Conservation (phyloP, 2,797 vertebrate genomes). For the Sandelia bainsii region DNA sequence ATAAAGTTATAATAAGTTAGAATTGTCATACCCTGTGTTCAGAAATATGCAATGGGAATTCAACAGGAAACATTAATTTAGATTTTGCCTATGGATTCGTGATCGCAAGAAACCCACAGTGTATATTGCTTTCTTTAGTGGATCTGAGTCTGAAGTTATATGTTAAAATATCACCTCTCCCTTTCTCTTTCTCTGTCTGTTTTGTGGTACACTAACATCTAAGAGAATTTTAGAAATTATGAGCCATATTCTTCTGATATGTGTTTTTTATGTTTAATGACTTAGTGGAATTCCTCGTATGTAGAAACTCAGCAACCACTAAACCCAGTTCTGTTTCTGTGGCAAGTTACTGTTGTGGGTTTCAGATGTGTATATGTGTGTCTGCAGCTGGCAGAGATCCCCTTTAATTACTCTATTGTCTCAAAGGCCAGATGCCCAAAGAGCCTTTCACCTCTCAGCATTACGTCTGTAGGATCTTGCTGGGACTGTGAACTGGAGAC, state of each 20-base stretch:
- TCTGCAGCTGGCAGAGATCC: constrained; percentile 50
- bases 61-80: neutral
- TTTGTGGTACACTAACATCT: neutral
- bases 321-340: constrained; percentile 9
- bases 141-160: constrained; percentile 33
- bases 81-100: neutral
- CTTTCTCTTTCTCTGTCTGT: neutral
- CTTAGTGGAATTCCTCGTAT: neutral
- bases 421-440: constrained; percentile 67
- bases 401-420: constrained; percentile 81
- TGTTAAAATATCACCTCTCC: constrained; percentile 6
- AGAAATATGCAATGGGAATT: neutral
- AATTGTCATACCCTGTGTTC: neutral
- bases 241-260: neutral
- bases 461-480: constrained; percentile 65
- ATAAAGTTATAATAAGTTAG: constrained; percentile 14
- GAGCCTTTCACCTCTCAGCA: constrained; percentile 54
- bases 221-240: neutral
- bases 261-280: constrained; percentile 16
- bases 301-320: constrained; percentile 23
- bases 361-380: neutral
- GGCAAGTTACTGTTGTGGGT: constrained; percentile 14
- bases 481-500: constrained; percentile 62
- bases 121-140: constrained; percentile 17
- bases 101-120: neutral